phyloP scores from a whole-genome alignment of 1,140 invertebrate species.

The Papilio helenus region DNA sequence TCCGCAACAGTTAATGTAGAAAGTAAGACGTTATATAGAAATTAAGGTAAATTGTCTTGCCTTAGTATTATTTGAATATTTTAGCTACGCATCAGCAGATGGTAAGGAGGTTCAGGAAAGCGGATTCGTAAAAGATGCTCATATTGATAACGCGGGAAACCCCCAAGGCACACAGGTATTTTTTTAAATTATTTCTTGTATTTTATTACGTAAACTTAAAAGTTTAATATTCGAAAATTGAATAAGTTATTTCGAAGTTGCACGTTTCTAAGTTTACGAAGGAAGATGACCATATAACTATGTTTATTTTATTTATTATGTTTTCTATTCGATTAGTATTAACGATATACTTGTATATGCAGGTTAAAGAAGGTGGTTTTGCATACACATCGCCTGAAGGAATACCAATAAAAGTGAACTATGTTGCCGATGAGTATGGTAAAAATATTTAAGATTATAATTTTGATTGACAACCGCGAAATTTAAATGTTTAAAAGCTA shows the following conservation, averaged over 20 bases:
- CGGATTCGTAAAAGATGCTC: slow-evolving; percentile 76
- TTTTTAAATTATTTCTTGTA: slow-evolving; percentile 31
- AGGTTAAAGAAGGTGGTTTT: slow-evolving; percentile 86
- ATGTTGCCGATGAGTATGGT: slow-evolving; percentile 85
- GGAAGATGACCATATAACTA: too few species aligned
- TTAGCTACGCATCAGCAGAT: slow-evolving; percentile 77
- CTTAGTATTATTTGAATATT: slow-evolving; percentile 27
- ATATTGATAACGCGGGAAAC: slow-evolving; percentile 74
- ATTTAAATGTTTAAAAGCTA: neutral
- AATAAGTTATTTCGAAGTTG: neutral
- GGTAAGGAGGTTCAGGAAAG: slow-evolving; percentile 80
- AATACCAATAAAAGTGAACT: slow-evolving; percentile 85
- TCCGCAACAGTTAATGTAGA: neutral
- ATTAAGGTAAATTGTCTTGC: neutral
- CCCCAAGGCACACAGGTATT: slow-evolving; percentile 76
- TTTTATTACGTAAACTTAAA: too few species aligned
- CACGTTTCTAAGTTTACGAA: too few species aligned
- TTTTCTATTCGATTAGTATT: too few species aligned
- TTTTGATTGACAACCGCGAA: neutral
- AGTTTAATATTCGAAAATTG: neutral
- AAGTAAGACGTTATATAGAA: neutral
- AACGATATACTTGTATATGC: neutral
- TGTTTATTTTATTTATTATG: too few species aligned
- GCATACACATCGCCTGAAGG: slow-evolving; percentile 92
- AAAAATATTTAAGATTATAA: slow-evolving; percentile 37